Base-by-base conservation (phyloP, 2,888 invertebrate genomes). In the Elgonia sp. region DNA sequence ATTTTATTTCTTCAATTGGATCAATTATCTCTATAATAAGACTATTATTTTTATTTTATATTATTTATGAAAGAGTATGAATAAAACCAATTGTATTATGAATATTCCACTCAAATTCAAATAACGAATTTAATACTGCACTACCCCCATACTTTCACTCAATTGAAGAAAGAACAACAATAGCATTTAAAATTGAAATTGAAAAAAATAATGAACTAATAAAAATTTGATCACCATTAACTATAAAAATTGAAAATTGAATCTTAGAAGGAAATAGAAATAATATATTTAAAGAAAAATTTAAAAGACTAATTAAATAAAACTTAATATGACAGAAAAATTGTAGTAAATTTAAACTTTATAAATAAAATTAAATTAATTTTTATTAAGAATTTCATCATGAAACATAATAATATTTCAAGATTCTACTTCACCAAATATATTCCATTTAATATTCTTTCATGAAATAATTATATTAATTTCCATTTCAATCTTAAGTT, bases 1-100 rank as follows among this genome's bases (percentile, higher is more conserved):
- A 97, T 95, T 93, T 96, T 90, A 92, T 97, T 86, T 97, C 97
- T 39, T 96, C 96, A 8, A 95, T 97, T 93, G 97, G 97, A n/a
- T 96, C 96, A 42, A 95, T 96, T 91, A 96, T 96, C 92, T 97
- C 96, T 0, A 92, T 96, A 89, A 91, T 96, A 92, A 95, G 95
- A 88, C 95, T 96, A 91, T 92, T 96, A 93, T 94, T 96, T 89
- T 95, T 97, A 92, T 94, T 96, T 93, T 95, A 95, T 94, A 96
- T 96, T 95, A 94, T 96, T 91, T 96, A 95, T 96, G 96, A 96
- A 95, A 95, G 95, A 73, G 94, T 96, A 94, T 93, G 95, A 88
- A 94, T 95, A 21, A 93, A 95, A 94, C 96, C 96, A 92, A 94
- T 95, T 94, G 93, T 95, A 29, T 42, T 75, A 92, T 95, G 14